Percentiles rank a stretch among this genome's conserved stretches.
Conservation (phyloP, 2,797 vertebrate species). For the Oryzias sinensis region DNA sequence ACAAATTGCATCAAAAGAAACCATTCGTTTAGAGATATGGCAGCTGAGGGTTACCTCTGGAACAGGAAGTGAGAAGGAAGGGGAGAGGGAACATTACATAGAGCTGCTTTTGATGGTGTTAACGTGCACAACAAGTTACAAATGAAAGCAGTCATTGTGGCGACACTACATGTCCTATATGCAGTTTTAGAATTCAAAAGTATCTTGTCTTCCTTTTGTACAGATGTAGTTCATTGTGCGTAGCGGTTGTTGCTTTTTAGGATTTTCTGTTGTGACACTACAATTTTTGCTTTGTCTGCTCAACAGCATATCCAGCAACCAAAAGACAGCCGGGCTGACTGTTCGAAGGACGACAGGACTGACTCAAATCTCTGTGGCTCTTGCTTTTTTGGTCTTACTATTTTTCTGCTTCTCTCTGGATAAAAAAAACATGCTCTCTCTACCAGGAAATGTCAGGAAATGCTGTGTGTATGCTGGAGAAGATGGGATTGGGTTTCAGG, state of each 20-base stretch:
- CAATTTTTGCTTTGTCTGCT: constrained; percentile 51
- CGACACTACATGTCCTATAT: too few species aligned
- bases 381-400: constrained; percentile 22
- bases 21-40: constrained; percentile 24
- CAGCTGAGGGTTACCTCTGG: constrained; percentile 37
- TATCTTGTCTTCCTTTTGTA: neutral
- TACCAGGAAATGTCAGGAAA: constrained; percentile 5
- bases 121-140: constrained; percentile 27
- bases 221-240: constrained; percentile 21
- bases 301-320: constrained; percentile 53
- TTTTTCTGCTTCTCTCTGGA: constrained; percentile 33
- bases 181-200: neutral
- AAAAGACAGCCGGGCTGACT: constrained; percentile 60
- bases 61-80: constrained; percentile 22
- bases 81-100: constrained; percentile 35
- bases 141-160: constrained; percentile 3
- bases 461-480: constrained; percentile 18
- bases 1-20: constrained; percentile 41
- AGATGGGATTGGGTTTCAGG: neutral
- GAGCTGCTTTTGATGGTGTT: constrained; percentile 41
- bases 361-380: constrained; percentile 46
- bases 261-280: constrained; percentile 56
- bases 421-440: constrained; percentile 30
- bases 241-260: constrained; percentile 26
- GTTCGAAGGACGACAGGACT: constrained; percentile 40